Conservation (phyloP, 2,888 invertebrate species). For the Patella pellucida region DNA sequence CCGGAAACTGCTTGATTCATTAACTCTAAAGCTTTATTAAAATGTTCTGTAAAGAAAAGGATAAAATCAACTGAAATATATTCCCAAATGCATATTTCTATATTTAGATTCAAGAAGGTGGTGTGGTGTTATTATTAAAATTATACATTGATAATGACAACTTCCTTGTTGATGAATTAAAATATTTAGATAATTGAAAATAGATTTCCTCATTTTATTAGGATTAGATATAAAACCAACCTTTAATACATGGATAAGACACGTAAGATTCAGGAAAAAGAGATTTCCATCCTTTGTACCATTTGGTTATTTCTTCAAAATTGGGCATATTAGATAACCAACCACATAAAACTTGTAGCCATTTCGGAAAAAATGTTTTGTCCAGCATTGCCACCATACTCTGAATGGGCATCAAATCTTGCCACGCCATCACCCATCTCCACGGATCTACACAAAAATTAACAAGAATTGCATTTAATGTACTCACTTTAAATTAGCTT, state of each 20-base stretch:
- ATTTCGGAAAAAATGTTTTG: constrained; percentile 90
- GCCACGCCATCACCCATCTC: constrained; percentile 96
- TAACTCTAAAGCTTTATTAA: constrained; percentile 91
- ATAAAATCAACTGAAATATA: background rate
- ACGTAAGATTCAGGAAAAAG: constrained; percentile 74
- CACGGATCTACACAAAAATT: constrained; percentile 80
- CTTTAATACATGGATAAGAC: constrained; percentile 75
- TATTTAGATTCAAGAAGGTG: no score
- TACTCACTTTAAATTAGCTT: background rate
- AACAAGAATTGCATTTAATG: background rate
- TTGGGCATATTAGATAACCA: constrained; percentile 94
- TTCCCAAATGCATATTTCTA: no score
- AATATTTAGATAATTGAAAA: no score
- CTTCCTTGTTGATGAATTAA: no score
- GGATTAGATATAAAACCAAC: constrained; percentile 55
- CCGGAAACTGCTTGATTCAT: constrained; percentile 85
- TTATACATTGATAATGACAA: no score
- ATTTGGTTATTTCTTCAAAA: constrained; percentile 89
- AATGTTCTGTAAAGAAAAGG: constrained; percentile 77
- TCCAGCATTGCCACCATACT: constrained; percentile 86
- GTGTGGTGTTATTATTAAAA: no score
- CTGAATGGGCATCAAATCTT: constrained; percentile 83
- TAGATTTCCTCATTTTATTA: no score
- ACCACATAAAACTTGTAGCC: constrained; percentile 72
- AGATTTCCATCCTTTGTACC: constrained; percentile 81